Base-by-base conservation (phyloP, 1,140 invertebrate genomes). In the Stegodyphus mimosarum region DNA sequence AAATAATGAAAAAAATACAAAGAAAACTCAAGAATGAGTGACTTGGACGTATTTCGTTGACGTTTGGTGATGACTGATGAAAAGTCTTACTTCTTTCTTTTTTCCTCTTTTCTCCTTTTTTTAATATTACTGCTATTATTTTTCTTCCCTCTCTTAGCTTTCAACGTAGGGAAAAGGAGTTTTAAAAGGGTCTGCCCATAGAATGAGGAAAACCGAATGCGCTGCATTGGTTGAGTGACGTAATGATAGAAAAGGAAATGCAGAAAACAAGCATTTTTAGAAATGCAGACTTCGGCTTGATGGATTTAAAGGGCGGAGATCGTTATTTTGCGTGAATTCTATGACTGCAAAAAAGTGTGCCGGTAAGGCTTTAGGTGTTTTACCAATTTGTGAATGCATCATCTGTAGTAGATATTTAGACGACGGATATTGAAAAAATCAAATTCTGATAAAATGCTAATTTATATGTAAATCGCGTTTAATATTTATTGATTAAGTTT, bases 11-110 rank as follows among this genome's bases (percentile, higher is more conserved):
- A 71, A 81, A 81, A 71, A 55, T 49, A 49, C 7, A 72, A 72
- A 52, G 13, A 80, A 80, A 80, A 63, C 49, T 48, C n/a, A 69
- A 63, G 50, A 81, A 81, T 78, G 76, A 78, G 76, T 60, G 76
- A 78, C 76, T 78, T 15, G 67, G 70, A 81, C 67, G 78, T 64
- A 81, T 81, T 81, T 81, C 67, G 70, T 13, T 81, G 78, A 81
- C 78, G 78, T 71, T 60, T 63, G 70, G 51, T 81, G 78, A 81
- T 81, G 78, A 81, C 66, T 81, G 78, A 81, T 81, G 78, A 81
- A 81, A 72, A 81, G 69, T 63, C 78, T 72, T 72, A 64, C 60
- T 64, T 69, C 76, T 51, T 67, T 67, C 72, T 53, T 71, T 67
- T 63, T 79, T 17, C 52, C 52, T 70, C 51, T 49, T 5, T 49